Base-by-base conservation (phyloP, 2,113 vertebrate genomes). In the Silurus glanis region DNA sequence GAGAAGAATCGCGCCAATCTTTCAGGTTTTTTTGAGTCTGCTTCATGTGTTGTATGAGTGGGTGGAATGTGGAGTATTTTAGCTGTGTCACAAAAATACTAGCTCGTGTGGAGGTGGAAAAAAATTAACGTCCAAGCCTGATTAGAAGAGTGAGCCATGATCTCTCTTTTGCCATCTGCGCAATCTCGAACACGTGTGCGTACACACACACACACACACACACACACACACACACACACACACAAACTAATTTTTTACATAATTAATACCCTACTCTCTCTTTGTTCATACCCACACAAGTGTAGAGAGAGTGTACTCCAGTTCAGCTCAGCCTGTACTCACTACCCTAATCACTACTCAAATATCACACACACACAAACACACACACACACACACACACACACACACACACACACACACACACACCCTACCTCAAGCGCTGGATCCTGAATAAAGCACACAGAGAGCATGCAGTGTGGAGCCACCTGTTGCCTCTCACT, bases 121-220 rank as follows among this genome's bases (percentile, higher is more conserved):
- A 9, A 55, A 55, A 28, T 13, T 0, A 74, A 55, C 45, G 21
- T 72, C 83, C 74, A 85, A 58, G 80, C 25, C 62, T 72, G 74
- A 86, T 17, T 49, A 78, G 62, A 86, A 25, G 76, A 87, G 87
- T 75, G 90, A 90, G 87, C 86, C 85, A 84, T 71, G 82, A 84
- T 49, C 45, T 79, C 55, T 82, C 66, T 78, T 53, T 86, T 76
- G 37, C 83, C 81, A 89, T 88, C 78, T 88, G 86, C 86, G 80
- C 85, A 61, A 69, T 58, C 66, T 62, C 56, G 5, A 6, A 86
- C 75, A 69, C 62, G 59, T 21, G 80, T 53, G 3, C 62, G 47
- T 58, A 37, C 80, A 13, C 64, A 59, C 67, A 64, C 72, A 78
- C 16, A 85, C 76, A 66, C 76, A 71, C 49, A 64, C 55, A 51